Evolutionary conservation across 2,888 invertebrate species (phyloP).

Genomic region (Rhyacophila evoluta): DNA sequence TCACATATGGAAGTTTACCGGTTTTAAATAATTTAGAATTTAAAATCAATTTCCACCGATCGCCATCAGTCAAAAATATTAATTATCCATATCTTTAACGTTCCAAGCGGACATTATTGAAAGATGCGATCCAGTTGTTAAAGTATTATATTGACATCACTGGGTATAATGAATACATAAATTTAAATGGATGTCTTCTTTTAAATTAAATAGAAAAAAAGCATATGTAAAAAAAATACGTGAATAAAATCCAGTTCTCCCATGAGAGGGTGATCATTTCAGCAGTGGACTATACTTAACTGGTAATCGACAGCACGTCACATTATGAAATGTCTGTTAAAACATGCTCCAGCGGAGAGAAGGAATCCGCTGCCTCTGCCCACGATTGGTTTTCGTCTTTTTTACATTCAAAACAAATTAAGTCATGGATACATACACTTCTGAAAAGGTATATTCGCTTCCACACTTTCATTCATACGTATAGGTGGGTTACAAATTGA

Average conservation of each 20-base stretch:
- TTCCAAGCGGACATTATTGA: too few species aligned
- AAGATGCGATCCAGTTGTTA: too few species aligned
- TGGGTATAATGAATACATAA: too few species aligned
- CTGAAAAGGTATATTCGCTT: not conserved
- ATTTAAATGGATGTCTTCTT: not conserved
- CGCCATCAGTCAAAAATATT: too few species aligned
- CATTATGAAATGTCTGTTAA: constrained; percentile 39
- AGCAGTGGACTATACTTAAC: constrained; percentile 13
- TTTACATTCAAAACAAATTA: constrained; percentile 12
- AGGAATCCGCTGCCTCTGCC: constrained; percentile 31
- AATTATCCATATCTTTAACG: too few species aligned
- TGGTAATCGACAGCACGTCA: constrained; percentile 49
- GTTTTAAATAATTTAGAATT: too few species aligned
- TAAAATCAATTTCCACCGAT: too few species aligned
- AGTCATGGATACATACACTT: constrained; percentile 10
- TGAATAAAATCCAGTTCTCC: not conserved
- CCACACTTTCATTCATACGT: constrained; percentile 7
- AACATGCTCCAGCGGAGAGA: constrained; percentile 28
- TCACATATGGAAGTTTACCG: too few species aligned
- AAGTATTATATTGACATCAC: too few species aligned
- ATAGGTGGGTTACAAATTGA: not conserved
- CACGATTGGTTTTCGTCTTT: not conserved
- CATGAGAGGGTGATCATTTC: not conserved
- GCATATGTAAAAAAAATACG: not conserved
- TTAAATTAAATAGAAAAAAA: not conserved